Evolutionary conservation across 1,140 invertebrate species (phyloP), one percentile per base, ranked within the genome.

Genomic region (Trinorchestia longiramus): DNA sequence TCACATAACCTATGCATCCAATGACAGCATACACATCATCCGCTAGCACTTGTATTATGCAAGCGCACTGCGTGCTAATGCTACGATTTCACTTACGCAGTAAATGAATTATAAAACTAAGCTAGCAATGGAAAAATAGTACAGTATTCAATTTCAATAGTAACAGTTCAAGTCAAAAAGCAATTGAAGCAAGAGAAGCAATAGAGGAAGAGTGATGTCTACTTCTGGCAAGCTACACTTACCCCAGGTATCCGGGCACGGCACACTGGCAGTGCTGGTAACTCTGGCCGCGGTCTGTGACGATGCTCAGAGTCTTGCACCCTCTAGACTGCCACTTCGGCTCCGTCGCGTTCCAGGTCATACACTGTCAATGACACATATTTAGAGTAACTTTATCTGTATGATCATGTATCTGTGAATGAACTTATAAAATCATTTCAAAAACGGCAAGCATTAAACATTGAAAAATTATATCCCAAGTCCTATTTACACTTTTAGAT

Each of bases 231-330:
- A 23, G 62, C 62, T 23, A 94, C 43, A 45, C 92, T 94, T 44
- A 94, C 92, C 43, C 92, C 8, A 94, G 11, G 40, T 94, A 94
- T 0, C 92, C 92, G 43, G 92, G 92, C 44, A 94, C 43, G 92
- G 92, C 36, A 47, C 92, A 94, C 43, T 45, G 92, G 43, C 92
- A 94, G 11, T 45, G 36, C 43, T 45, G 92, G 44, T 94, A 94
- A 8, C 43, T 45, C 8, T 43, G 8, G 92, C 92, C 92, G 36
- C 43, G 92, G 43, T 94, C 92, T 15, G 92, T 43, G 1, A 47
- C 43, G 92, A 94, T 94, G 92, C 43, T 47, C 43, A 45, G 43
- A 43, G 92, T 94, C 11, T 47, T 94, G 92, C 92, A 47, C 28
- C 88, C 88, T 44, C 36, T 44, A 15, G 4, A 28, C 41, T 44